Percentiles rank a stretch among this genome's conserved stretches.
phyloP scores from a whole-genome alignment of 2,797 vertebrate genomes.

The Alauda arvensis region DNA sequence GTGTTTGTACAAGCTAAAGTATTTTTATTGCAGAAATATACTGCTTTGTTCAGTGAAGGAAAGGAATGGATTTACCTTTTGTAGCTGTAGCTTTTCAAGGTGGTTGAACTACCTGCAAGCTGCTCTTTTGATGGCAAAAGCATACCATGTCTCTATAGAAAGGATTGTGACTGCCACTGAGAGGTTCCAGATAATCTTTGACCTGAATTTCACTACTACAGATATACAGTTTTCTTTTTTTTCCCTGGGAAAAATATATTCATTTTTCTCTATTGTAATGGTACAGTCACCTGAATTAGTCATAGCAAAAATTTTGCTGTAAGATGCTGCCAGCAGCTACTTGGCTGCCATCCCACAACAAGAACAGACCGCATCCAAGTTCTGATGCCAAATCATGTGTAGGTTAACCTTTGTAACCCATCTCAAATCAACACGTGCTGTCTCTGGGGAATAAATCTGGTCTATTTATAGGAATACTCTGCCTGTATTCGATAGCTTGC shows the following conservation, averaged over 20 bases:
- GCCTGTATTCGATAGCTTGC: neutral
- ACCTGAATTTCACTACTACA: neutral
- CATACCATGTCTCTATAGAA: neutral
- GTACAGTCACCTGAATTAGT: neutral
- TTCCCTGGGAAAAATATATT: neutral
- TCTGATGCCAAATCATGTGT: slow-evolving; percentile 21
- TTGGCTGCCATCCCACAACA: slow-evolving; percentile 20
- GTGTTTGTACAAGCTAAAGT: neutral
- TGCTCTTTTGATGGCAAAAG: neutral
- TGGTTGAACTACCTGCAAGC: neutral
- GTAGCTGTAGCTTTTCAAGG: neutral
- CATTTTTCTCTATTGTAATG: slow-evolving; percentile 13
- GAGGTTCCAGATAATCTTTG: neutral
- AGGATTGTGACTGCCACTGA: neutral
- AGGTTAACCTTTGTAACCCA: slow-evolving; percentile 45
- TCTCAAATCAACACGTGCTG: neutral
- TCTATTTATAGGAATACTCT: slow-evolving; percentile 33
- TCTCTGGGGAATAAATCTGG: neutral
- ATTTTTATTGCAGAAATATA: neutral
- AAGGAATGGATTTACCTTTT: neutral
- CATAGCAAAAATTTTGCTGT: neutral
- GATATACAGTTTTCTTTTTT: neutral
- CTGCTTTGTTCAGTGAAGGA: neutral
- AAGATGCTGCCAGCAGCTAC: slow-evolving; percentile 25
- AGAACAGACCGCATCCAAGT: neutral